Evolutionary conservation across 1,140 invertebrate species (phyloP), one percentile per base, ranked within the genome.

Genomic region (Zaprionus kolodkinae): DNA sequence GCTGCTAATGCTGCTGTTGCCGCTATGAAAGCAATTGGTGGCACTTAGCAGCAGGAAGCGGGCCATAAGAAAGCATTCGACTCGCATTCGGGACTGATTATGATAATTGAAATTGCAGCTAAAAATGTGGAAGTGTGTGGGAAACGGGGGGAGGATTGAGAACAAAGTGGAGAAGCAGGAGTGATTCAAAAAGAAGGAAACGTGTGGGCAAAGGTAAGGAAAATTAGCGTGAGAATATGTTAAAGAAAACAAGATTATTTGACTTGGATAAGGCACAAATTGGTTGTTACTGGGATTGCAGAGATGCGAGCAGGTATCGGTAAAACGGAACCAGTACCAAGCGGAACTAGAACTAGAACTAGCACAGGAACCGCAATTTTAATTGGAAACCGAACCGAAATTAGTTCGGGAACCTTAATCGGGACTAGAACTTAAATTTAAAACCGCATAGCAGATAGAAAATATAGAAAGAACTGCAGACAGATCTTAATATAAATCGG

Each of bases 11-110:
- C n/a, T n/a, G n/a, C n/a, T n/a, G n/a, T n/a, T n/a, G n/a, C n/a
- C n/a, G n/a, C n/a, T 30, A 4, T 43, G 9, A 15, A 35, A 52
- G 33, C 33, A 60, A 50, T 75, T 67, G 65, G 11, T 30, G 25
- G 61, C 62, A 68, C 56, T 68, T 78, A 62, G 45, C 40, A 21
- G 25, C 62, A 70, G 83, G 72, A 87, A 83, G 70, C 72, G 56
- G 40, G 56, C 69, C 61, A 73, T 79, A 83, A 72, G 54, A 86
- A 83, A 79, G 65, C 72, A 78, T 88, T 87, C 82, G 83, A 76
- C 40, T 43, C 40, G n/a, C 40, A 15, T 43, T 43, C 40, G 40
- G 15, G 6, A 45, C 50, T 50, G 36, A 88, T 83, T 88, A 72
- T 73, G 84, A 87, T 88, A 86, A 88, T 78, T 83, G 59, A 74